A percentile compares a stretch with the other conserved stretches of the same genome.
phyloP scores from a whole-genome alignment of 2,797 vertebrate species.

The Tachyglossus aculeatus region DNA sequence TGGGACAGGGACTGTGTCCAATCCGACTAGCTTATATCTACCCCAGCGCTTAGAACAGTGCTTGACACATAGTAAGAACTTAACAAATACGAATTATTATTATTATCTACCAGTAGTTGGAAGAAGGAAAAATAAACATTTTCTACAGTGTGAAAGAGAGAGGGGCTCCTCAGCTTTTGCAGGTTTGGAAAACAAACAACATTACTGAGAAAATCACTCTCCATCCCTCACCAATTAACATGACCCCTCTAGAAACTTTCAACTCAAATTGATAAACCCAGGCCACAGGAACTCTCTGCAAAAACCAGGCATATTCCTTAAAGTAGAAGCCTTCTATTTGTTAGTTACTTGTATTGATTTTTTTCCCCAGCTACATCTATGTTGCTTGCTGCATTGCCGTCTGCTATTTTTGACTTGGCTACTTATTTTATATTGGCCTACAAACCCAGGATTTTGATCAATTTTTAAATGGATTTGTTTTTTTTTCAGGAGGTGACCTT shows the following conservation, averaged over 20 bases:
- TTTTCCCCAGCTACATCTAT: conserved; percentile 9
- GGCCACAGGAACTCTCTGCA: neutral
- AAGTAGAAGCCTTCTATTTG: conserved; percentile 48
- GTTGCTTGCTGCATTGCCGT: conserved; percentile 31
- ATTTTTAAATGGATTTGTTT: conserved; percentile 22
- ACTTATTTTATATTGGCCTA: conserved; percentile 42
- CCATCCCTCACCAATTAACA: neutral
- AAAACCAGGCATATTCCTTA: conserved; percentile 44
- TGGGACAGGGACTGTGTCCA: too few relatives aligned
- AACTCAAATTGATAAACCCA: neutral
- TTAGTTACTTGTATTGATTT: conserved; percentile 38
- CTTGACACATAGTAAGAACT: too few relatives aligned
- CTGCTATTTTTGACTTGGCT: conserved; percentile 38
- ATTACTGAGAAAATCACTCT: neutral
- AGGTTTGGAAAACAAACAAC: neutral
- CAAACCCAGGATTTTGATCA: conserved; percentile 28
- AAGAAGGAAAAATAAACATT: too few relatives aligned
- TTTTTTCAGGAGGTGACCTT: conserved; percentile 40
- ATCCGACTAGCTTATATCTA: too few relatives aligned
- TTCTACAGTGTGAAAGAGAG: too few relatives aligned
- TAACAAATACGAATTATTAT: too few relatives aligned
- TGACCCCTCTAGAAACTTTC: neutral
- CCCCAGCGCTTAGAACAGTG: too few relatives aligned
- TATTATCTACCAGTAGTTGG: too few relatives aligned
- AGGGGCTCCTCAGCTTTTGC: neutral